Conservation (phyloP, 2,888 invertebrate genomes). For the Holacanthella duospinosa region DNA sequence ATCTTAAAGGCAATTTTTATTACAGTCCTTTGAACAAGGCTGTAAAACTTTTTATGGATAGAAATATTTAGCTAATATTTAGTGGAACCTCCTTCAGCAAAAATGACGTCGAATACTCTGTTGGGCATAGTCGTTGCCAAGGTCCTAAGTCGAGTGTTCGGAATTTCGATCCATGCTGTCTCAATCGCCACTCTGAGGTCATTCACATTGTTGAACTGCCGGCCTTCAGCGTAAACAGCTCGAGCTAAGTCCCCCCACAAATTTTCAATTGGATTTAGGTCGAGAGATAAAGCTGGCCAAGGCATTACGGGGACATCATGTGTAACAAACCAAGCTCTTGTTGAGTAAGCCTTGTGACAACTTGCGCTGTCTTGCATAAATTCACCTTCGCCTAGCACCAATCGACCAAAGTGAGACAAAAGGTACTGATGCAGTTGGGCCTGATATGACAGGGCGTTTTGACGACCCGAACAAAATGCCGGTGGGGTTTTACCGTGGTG, state of each 20-base stretch:
- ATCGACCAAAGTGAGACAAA: not conserved
- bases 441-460: not conserved
- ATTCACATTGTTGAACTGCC: not conserved
- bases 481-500: not conserved
- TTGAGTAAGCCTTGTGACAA: not conserved
- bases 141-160: too few relatives aligned
- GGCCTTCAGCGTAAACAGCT: not conserved
- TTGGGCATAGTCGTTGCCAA: too few relatives aligned
- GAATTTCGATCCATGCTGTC: too few relatives aligned
- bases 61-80: too few relatives aligned
- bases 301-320: not conserved
- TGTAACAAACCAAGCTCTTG: not conserved
- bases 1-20: too few relatives aligned
- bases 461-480: not conserved
- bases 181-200: not conserved
- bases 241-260: not conserved
- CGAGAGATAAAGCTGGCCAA: slow-evolving; percentile 2
- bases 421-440: not conserved
- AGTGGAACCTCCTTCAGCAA: too few relatives aligned
- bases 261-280: slow-evolving; percentile 8
- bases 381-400: not conserved
- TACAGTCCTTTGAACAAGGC: too few relatives aligned
- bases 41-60: too few relatives aligned
- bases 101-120: too few relatives aligned
- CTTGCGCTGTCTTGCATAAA: not conserved